Percentiles rank a stretch among this genome's conserved stretches.
phyloP scores from a whole-genome alignment of 2,113 vertebrate genomes.

The Miniopterus natalensis region DNA sequence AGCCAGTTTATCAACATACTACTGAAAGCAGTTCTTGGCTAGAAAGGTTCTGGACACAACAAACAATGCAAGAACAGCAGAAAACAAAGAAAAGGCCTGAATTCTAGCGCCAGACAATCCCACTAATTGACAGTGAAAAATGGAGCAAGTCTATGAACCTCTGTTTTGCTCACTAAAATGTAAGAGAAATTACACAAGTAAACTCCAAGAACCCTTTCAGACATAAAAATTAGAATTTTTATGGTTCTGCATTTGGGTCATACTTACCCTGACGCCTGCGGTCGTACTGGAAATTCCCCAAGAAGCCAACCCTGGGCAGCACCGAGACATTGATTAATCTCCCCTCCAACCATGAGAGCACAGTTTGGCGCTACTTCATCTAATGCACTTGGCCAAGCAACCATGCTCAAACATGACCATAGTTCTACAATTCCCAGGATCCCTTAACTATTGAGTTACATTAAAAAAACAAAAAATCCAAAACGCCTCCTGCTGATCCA shows the following conservation, averaged over 20 bases:
- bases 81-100: conserved; percentile 8
- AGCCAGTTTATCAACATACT: not conserved
- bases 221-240: not conserved
- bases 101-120: not conserved
- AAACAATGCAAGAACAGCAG: not conserved
- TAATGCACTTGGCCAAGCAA: not conserved
- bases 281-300: not conserved
- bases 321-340: not conserved
- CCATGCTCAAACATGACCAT: not conserved
- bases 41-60: not conserved
- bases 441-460: not conserved
- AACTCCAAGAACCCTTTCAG: not conserved
- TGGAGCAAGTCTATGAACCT: not conserved
- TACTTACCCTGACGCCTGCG: not conserved
- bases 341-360: not conserved
- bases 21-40: not conserved
- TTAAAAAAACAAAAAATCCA: not conserved
- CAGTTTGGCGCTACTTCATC: not conserved
- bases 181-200: not conserved
- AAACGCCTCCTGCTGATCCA: not conserved
- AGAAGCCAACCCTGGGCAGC: not conserved
- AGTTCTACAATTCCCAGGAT: not conserved
- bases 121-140: not conserved
- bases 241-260: not conserved
- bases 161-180: not conserved